phyloP scores from a whole-genome alignment of 2,113 vertebrate genomes.

The Hemicordylus capensis region DNA sequence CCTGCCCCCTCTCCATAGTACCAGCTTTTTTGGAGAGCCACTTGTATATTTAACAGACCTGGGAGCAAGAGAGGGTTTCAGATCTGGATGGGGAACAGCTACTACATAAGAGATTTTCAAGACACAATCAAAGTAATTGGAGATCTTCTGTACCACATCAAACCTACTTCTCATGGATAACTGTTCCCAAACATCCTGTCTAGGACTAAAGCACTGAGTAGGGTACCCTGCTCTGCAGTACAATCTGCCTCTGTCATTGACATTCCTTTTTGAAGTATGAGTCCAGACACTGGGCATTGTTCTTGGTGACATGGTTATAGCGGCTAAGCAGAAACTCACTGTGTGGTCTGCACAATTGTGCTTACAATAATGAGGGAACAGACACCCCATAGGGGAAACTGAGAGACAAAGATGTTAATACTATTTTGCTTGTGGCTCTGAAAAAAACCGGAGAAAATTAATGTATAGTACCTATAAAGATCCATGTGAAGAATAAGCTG shows the following conservation, averaged over 20 bases:
- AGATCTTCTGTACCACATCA: background rate
- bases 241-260: background rate
- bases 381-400: background rate
- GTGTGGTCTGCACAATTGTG: background rate
- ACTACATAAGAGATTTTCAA: too few relatives aligned
- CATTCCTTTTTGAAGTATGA: background rate
- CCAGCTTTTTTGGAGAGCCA: too few relatives aligned
- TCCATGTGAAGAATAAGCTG: constrained; percentile 15
- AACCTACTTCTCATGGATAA: background rate
- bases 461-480: constrained; percentile 25
- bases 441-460: constrained; percentile 13
- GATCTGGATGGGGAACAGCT: too few relatives aligned
- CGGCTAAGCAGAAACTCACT: background rate
- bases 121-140: too few relatives aligned
- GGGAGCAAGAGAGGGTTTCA: too few relatives aligned
- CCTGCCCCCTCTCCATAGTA: too few relatives aligned
- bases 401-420: background rate
- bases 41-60: too few relatives aligned
- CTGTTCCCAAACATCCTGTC: background rate
- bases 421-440: constrained; percentile 13
- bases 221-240: background rate
- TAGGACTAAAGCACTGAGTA: background rate
- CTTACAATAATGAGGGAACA: background rate
- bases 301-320: background rate
- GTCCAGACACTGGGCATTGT: background rate